Percentiles rank a stretch among this genome's conserved stretches.
Evolutionary conservation across 2,113 vertebrate genomes (phyloP).

Genomic region (Saguinus midas): DNA sequence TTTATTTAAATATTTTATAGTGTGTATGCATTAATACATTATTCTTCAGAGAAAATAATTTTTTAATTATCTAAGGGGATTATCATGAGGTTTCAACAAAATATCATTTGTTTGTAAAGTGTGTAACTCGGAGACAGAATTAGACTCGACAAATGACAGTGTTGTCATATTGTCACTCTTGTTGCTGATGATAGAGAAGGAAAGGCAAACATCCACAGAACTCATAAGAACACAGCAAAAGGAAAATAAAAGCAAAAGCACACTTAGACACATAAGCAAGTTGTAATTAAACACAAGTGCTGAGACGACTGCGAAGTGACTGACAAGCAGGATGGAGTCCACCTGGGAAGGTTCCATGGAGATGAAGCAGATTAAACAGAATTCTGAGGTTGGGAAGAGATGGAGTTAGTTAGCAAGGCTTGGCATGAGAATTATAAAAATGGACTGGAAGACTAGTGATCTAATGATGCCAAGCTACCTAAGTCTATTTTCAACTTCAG

Average conservation of each 20-base stretch:
- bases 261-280: background rate
- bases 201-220: background rate
- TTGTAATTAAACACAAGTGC: background rate
- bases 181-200: background rate
- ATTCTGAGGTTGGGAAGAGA: background rate
- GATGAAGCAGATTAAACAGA: background rate
- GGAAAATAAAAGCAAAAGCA: background rate
- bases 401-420: background rate
- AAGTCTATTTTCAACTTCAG: background rate
- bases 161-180: background rate
- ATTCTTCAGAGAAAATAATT: background rate
- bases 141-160: background rate
- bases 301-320: background rate
- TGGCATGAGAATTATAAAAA: background rate
- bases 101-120: background rate
- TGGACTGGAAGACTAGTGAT: background rate
- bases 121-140: background rate
- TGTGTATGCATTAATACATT: background rate
- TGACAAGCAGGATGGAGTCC: background rate
- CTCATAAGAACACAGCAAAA: background rate
- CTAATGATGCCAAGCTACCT: background rate
- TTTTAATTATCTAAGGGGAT: background rate
- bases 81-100: background rate
- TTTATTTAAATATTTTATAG: background rate
- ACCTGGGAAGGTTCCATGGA: background rate